phyloP scores from a whole-genome alignment of 1,140 invertebrate species.

The Leptestheria dahalacensis region DNA sequence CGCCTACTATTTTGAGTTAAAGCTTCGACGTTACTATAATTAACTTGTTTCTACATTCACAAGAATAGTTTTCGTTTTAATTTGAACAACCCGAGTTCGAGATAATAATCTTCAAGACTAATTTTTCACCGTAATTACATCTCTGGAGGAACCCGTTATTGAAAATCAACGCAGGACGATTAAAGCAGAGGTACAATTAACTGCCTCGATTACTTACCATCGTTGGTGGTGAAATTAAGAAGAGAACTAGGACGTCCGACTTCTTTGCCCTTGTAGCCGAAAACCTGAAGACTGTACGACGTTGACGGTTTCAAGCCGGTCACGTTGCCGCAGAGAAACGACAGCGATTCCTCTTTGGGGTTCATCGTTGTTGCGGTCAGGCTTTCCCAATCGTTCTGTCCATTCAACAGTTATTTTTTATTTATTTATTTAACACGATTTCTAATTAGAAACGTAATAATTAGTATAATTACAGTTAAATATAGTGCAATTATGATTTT shows the following conservation, averaged over 20 bases:
- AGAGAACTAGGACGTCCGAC: slow-evolving; percentile 1
- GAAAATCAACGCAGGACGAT: no score
- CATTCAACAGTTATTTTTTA: neutral
- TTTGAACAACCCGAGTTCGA: no score
- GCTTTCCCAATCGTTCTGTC: neutral
- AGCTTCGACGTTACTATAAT: no score
- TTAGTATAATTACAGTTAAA: neutral
- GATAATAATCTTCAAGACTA: no score
- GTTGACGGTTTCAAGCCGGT: neutral
- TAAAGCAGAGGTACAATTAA: no score
- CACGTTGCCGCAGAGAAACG: neutral
- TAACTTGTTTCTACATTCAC: no score
- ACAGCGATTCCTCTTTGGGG: neutral
- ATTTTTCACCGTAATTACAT: no score
- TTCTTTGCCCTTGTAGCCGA: neutral
- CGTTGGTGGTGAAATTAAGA: slow-evolving; percentile 1
- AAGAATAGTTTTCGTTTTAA: no score
- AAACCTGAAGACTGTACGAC: slow-evolving; percentile 5
- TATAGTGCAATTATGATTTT: neutral
- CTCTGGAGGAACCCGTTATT: no score
- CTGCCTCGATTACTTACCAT: slow-evolving; percentile 6
- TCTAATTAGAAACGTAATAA: no score
- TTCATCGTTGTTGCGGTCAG: neutral
- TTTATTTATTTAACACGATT: neutral
- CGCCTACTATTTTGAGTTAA: no score